Base-by-base conservation (phyloP, 2,888 invertebrate genomes). In the Eulithis testata region DNA sequence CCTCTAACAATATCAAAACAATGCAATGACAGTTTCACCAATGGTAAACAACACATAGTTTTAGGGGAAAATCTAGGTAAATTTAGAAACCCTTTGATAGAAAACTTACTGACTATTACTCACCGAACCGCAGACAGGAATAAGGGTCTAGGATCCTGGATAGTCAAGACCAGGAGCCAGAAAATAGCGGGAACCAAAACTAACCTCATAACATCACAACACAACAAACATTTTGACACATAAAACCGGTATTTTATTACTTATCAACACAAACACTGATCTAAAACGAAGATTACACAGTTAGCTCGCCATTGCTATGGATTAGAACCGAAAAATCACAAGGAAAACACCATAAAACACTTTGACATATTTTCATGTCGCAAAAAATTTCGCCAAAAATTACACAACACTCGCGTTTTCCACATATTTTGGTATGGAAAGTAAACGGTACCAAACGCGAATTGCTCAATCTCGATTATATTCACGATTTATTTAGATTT, bases 131-230 rank as follows among this genome's bases (percentile, higher is more conserved):
- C 80, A 76, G 85, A 73, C 85, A 79, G 84, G 81, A 84, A 71
- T 69, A 68, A 69, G 76, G 80, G 72, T 70, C 76, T 76, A 51
- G 63, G 52, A 55, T 54, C 63, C 57, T 50, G 47, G 55, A 45
- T 55, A 57, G 44, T 37, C 63, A 51, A 50, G 53, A 50, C 60
- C 55, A 76, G 76, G 72, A 75, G 77, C 82, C 77, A 78, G 79
- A 82, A 84, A 87, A 71, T 81, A 91, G 91, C 91, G 90, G 90
- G 91, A 91, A 91, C 85, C 76, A 82, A 89, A 91, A 89, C 89
- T 91, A 91, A 92, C 91, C 92, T 91, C 85, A 68, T 65, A 78
- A 77, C 80, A 80, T 82, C 81, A 76, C 79, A 84, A 81, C 80
- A 78, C 83, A 63, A 81, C 63, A 76, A 78, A 73, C 60, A 65